Conservation (phyloP, 2,797 vertebrate species). For the Philypnodon macrostomus region DNA sequence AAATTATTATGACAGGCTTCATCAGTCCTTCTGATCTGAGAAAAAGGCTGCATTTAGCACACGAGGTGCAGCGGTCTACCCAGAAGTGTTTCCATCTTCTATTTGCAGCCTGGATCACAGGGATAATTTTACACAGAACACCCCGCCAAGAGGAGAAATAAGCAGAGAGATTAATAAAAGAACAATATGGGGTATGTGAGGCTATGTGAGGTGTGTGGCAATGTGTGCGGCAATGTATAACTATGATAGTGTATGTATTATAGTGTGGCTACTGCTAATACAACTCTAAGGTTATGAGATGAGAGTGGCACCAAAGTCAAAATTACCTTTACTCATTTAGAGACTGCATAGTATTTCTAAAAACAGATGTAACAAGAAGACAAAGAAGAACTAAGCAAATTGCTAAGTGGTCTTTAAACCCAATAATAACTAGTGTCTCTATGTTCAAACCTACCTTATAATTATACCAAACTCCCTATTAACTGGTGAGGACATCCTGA, state of each 20-base stretch:
- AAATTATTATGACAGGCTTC: constrained; percentile 69
- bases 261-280: no score
- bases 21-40: constrained; percentile 62
- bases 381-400: no score
- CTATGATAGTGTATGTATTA: no score
- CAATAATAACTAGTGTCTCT: no score
- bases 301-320: no score
- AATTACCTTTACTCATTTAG: no score
- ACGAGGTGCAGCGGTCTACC: constrained; percentile 32
- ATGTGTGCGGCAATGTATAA: background rate
- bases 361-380: no score
- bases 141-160: constrained; percentile 23
- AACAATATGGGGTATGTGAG: constrained; percentile 15
- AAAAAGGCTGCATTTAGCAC: constrained; percentile 58
- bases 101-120: constrained; percentile 53
- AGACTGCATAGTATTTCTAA: no score
- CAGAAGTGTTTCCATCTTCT: constrained; percentile 50
- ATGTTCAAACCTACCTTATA: no score
- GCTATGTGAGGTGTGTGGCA: constrained; percentile 12
- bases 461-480: background rate
- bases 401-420: no score
- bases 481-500: background rate
- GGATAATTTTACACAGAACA: constrained; percentile 36
- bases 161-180: constrained; percentile 29
- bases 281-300: no score